Conservation (phyloP, 2,888 invertebrate genomes). For the Rambutsinella grinnellia region DNA sequence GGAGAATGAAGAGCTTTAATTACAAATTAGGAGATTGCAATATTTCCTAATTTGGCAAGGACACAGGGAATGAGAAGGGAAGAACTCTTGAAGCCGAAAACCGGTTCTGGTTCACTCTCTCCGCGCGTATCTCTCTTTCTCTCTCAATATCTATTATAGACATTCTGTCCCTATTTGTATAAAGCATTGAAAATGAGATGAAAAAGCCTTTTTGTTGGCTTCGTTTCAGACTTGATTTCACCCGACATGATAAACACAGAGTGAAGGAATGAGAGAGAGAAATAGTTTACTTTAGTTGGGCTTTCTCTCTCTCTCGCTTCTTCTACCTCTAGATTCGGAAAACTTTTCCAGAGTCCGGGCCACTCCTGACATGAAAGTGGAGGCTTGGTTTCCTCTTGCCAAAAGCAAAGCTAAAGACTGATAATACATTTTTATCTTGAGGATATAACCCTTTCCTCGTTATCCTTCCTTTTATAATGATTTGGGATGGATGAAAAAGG, state of each 20-base stretch:
- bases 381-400: slow-evolving; percentile 22
- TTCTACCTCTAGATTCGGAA: background rate
- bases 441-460: too few species aligned
- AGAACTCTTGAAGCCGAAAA: background rate
- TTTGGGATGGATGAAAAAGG: too few species aligned
- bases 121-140: background rate
- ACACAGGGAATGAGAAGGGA: background rate
- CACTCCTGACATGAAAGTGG: slow-evolving; percentile 28
- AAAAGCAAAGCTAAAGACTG: slow-evolving; percentile 35
- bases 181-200: slow-evolving; percentile 3
- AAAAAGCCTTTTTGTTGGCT: slow-evolving; percentile 39
- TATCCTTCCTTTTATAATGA: too few species aligned
- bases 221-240: slow-evolving; percentile 53
- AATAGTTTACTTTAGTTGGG: slow-evolving; percentile 40
- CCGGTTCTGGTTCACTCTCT: background rate
- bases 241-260: slow-evolving; percentile 29
- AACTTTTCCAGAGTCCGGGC: background rate
- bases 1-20: slow-evolving; percentile 55
- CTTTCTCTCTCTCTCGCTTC: slow-evolving; percentile 35
- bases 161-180: background rate
- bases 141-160: slow-evolving; percentile 1
- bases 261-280: slow-evolving; percentile 20
- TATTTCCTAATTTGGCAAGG: slow-evolving; percentile 57
- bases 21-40: slow-evolving; percentile 58
- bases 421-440: too few species aligned